Evolutionary conservation across 2,888 invertebrate species (phyloP).

Genomic region (Macrophya annulata): DNA sequence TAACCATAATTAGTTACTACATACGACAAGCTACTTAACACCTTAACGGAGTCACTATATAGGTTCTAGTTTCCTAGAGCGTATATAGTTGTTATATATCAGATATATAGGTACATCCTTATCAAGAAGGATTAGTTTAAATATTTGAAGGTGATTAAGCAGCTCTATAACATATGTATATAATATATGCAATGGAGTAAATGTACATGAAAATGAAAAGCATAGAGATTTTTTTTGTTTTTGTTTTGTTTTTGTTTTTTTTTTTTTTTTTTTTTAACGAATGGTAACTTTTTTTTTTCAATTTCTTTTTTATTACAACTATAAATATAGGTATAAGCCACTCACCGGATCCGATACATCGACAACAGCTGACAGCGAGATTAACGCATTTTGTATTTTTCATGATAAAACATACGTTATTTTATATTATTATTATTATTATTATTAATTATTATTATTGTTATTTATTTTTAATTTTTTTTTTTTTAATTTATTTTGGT

Average conservation of each 20-base stretch:
- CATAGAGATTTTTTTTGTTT: too few species aligned
- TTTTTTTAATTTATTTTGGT: conserved; percentile 3
- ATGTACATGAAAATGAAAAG: too few species aligned
- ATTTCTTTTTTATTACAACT: conserved; percentile 52
- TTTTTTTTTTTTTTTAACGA: neutral
- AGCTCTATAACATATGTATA: too few species aligned
- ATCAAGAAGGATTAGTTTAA: too few species aligned
- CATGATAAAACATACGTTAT: conserved; percentile 12
- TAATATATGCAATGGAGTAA: too few species aligned
- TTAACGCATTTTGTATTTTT: neutral
- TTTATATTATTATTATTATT: neutral
- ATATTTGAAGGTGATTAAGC: too few species aligned
- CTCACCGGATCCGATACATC: conserved; percentile 66
- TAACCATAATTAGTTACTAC: conserved; percentile 20
- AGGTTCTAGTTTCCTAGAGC: neutral
- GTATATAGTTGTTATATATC: neutral
- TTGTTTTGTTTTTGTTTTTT: too few species aligned
- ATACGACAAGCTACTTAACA: conserved; percentile 42
- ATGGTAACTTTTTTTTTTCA: conserved; percentile 6
- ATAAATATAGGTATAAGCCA: conserved; percentile 63
- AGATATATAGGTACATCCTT: too few species aligned
- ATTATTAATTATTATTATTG: neutral
- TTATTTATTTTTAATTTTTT: neutral
- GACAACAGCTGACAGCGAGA: conserved; percentile 46
- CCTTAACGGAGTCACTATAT: neutral